Evolutionary conservation across 1,140 invertebrate species (phyloP).

Genomic region (Orchesella cincta): DNA sequence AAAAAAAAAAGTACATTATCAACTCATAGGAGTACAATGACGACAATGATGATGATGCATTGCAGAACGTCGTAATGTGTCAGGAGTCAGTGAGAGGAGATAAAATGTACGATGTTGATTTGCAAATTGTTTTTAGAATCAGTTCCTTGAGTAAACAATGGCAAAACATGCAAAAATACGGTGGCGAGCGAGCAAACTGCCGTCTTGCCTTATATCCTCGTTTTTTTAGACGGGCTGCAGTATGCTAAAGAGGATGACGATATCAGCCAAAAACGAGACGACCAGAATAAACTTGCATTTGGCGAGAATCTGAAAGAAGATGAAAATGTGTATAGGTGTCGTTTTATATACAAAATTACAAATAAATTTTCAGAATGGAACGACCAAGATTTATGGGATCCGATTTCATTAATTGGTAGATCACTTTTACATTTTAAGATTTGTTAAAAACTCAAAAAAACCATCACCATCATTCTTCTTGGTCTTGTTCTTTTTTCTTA

Average conservation of each 20-base stretch:
- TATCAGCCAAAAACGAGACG: not conserved
- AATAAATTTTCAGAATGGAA: not conserved
- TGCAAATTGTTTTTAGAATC: slow-evolving; percentile 15
- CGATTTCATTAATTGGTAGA: slow-evolving; percentile 24
- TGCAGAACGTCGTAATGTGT: not conserved
- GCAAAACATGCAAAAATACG: not conserved
- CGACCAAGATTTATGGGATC: not conserved
- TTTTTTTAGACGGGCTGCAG: not conserved
- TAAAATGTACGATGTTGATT: not conserved
- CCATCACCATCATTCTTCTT: slow-evolving; percentile 10
- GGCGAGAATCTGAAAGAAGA: not conserved
- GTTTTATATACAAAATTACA: too few species aligned
- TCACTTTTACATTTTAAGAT: slow-evolving; percentile 6
- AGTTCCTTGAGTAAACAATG: slow-evolving; percentile 15
- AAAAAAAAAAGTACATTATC: not conserved
- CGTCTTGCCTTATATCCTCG: not conserved
- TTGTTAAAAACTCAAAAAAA: not conserved
- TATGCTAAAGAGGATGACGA: not conserved
- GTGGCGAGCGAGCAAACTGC: not conserved
- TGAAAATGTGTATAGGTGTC: not conserved
- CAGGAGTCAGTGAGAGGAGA: not conserved
- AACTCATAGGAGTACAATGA: not conserved
- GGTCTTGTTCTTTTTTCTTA: slow-evolving; percentile 12
- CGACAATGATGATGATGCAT: not conserved
- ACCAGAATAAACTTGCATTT: not conserved